Base-by-base conservation (phyloP, 1,140 invertebrate genomes). In the Leptestheria dahalacensis region DNA sequence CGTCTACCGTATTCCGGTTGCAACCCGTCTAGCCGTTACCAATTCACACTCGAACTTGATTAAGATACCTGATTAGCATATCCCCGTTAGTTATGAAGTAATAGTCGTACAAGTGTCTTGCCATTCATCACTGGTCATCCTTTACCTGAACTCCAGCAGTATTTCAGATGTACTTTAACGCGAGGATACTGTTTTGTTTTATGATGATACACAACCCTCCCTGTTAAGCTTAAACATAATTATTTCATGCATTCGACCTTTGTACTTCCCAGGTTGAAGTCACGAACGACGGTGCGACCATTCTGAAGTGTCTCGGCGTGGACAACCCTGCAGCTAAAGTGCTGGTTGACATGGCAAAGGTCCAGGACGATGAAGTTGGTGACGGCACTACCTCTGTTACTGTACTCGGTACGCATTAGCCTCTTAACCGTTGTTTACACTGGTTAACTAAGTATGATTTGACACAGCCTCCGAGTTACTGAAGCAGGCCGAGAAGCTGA, bases 311-410 rank as follows among this genome's bases (percentile, higher is more conserved):
- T 11, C 82, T 99, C 61, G 95, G 96, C 52, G 91, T 99, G 23
- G 96, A 99, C 71, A 99, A 99, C 76, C 94, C 97, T 53, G 95
- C 95, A 28, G 96, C 95, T 2, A 99, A 99, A 77, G 91, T 99
- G 69, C 76, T 99, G 26, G 92, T 99, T 20, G 92, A 99, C 65
- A 97, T 99, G 81, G 95, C 94, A 2, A 90, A 91, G 75, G 91
- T 95, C 9, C 96, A 99, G 72, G 97, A 99, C 77, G 92, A 96
- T 74, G 97, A 99, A 82, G 96, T 99, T 66, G 97, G 97, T 55
- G 97, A 99, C 82, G 97, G 96, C 26, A 99, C 97, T 47, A 99
- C 97, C 33, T 97, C 94, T 20, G 97, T 99, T 0, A 94, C 94
- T 57, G 95, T 99, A 21, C 74, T 99, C 57, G 82, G 83, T 85